These are phyloP conservation scores for Corapipo altera DNA, from an alignment of 2,113 vertebrate genomes.

Conservation along the genomic window DNA sequence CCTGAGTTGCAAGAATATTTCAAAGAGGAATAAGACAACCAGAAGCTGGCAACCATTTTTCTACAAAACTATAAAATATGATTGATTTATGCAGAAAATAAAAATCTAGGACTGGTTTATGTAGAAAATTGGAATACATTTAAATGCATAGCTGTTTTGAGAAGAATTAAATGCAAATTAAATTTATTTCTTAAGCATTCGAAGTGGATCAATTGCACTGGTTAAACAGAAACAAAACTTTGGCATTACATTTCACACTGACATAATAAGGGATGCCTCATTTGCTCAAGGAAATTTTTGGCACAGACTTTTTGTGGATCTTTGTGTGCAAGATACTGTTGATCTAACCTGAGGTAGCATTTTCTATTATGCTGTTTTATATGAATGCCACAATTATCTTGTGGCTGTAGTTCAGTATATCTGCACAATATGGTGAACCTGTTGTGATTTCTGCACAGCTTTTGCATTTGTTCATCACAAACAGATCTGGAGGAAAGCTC, in stretches of 20 bases:
- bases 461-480: background rate
- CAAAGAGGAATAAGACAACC: background rate
- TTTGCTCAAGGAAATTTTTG: background rate
- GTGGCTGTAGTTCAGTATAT: background rate
- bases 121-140: background rate
- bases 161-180: background rate
- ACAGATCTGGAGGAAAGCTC: background rate
- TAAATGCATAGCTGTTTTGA: background rate
- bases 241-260: background rate
- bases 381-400: background rate
- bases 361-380: background rate
- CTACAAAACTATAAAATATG: background rate
- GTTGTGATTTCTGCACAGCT: background rate
- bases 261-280: background rate
- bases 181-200: background rate
- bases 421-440: background rate
- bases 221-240: background rate
- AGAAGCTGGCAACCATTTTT: background rate
- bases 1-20: background rate
- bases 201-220: background rate
- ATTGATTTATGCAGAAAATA: background rate
- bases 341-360: background rate
- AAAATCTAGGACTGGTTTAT: background rate
- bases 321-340: background rate
- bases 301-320: background rate